These are phyloP conservation scores for Tipula lateralis DNA, from an alignment of 2,888 invertebrate genomes.

Conservation along the genomic window DNA sequence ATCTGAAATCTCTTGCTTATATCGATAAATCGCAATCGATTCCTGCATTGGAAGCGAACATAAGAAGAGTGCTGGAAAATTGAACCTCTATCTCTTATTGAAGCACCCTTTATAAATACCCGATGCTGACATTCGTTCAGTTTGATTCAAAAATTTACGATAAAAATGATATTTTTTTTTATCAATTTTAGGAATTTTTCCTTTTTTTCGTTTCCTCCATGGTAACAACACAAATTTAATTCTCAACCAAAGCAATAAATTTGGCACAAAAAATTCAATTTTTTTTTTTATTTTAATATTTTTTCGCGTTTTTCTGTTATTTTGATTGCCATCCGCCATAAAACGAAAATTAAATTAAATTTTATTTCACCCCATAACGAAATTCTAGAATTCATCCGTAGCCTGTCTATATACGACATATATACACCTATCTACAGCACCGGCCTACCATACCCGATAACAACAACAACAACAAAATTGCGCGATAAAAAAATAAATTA, in stretches of 20 bases:
- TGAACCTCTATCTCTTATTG: too few species aligned
- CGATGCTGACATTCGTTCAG: not conserved
- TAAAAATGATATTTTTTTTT: not conserved
- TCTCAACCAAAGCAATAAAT: not conserved
- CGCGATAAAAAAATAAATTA: not conserved
- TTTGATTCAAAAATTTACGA: not conserved
- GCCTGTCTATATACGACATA: not conserved
- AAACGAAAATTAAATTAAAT: conserved; percentile 4
- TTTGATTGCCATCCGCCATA: conserved; percentile 11
- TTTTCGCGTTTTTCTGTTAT: not conserved
- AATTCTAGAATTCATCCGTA: not conserved
- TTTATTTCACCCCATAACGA: conserved; percentile 1
- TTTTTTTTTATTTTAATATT: not conserved
- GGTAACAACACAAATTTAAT: not conserved
- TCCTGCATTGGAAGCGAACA: too few species aligned
- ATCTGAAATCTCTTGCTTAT: too few species aligned
- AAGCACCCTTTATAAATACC: not conserved
- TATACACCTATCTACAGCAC: not conserved
- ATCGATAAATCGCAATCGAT: too few species aligned
- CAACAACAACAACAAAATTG: not conserved
- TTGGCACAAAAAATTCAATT: not conserved
- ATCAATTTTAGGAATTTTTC: not conserved
- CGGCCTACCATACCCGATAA: too few species aligned
- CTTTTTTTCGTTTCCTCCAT: not conserved
- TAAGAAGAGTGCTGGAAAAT: too few species aligned